phyloP scores from a whole-genome alignment of 1,140 invertebrate genomes.

The Ceratosolen fusciceps region DNA sequence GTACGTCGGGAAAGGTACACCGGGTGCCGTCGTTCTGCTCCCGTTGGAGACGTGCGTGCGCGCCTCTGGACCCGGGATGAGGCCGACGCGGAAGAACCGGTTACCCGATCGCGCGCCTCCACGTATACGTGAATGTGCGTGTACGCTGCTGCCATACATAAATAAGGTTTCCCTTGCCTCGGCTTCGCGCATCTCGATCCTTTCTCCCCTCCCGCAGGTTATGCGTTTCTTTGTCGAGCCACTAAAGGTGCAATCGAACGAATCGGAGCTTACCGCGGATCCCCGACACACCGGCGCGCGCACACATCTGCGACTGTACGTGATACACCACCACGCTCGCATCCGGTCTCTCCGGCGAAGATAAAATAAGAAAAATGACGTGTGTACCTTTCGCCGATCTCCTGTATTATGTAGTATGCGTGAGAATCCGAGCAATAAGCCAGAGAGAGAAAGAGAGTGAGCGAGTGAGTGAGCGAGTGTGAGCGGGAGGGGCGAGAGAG shows the following conservation, averaged over 20 bases:
- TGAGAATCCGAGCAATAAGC: constrained; percentile 14
- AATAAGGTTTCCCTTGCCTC: constrained; percentile 44
- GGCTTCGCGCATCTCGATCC: not conserved
- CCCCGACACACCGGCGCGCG: not conserved
- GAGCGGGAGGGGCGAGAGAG: not conserved
- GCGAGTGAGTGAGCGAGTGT: constrained; percentile 1
- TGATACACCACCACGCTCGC: not conserved
- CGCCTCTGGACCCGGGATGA: not conserved
- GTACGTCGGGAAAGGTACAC: not conserved
- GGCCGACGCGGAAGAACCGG: constrained; percentile 25
- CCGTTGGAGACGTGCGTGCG: not conserved
- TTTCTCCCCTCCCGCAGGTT: not conserved
- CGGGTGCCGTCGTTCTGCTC: not conserved
- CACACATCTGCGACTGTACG: not conserved
- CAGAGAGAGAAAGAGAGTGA: not conserved
- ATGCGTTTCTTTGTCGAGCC: constrained; percentile 30
- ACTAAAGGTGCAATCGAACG: constrained; percentile 30
- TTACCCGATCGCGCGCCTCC: constrained; percentile 24
- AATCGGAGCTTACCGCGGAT: not conserved
- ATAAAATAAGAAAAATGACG: not conserved
- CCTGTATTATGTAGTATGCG: not conserved
- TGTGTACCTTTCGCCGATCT: not conserved
- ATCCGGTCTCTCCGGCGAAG: not conserved
- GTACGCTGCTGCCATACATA: constrained; percentile 37
- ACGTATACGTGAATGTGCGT: constrained; percentile 22